Conservation (phyloP, 2,113 vertebrate species). For the Megaceryle torquata region DNA sequence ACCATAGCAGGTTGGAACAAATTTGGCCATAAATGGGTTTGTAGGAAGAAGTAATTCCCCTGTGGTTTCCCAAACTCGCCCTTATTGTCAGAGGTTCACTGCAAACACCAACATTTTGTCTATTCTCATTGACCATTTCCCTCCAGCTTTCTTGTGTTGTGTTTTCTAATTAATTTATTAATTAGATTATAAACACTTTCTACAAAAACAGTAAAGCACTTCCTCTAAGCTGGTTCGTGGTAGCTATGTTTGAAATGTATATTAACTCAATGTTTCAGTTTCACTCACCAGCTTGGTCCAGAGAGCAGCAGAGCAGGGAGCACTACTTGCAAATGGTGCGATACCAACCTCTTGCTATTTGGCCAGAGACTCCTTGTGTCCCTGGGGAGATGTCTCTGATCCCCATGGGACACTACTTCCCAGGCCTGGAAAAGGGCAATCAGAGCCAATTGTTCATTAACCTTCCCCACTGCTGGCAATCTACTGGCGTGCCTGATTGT, state of each 20-base stretch:
- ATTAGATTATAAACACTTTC: constrained; percentile 27
- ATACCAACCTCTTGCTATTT: not conserved
- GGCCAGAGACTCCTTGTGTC: not conserved
- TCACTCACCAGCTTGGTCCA: not conserved
- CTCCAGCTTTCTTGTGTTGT: not conserved
- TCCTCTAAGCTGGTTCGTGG: not conserved
- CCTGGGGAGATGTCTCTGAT: not conserved
- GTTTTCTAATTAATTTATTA: constrained; percentile 10
- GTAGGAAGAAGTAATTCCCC: not conserved
- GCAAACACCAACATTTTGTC: not conserved
- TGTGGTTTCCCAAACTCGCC: not conserved
- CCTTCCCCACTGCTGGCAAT: not conserved
- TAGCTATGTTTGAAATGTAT: not conserved
- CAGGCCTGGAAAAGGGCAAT: not conserved
- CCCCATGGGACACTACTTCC: accelerated
- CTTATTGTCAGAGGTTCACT: not conserved
- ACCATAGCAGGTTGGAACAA: not conserved
- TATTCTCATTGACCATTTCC: not conserved
- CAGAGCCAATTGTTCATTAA: not conserved
- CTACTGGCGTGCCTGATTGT: accelerated
- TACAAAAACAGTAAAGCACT: not conserved
- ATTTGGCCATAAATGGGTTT: not conserved
- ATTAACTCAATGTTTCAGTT: not conserved
- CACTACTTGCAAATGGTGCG: not conserved
- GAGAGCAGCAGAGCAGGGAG: not conserved